These are phyloP conservation scores for Tretioscincus oriximinensis DNA, from an alignment of 2,113 vertebrate species.

Conservation along the genomic window DNA sequence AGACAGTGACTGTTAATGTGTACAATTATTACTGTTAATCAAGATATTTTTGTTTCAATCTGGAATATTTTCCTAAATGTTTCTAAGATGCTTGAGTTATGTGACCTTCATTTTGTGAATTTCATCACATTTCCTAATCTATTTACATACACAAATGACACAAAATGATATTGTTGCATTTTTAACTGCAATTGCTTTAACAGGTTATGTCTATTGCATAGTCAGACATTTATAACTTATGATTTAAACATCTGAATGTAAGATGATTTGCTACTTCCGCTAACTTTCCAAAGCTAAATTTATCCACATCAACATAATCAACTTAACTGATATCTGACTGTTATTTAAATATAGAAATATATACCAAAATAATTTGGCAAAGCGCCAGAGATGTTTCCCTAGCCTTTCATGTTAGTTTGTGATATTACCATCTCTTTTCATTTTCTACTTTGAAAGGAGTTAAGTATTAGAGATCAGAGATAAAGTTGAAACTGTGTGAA, in stretches of 20 bases:
- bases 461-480: too few species aligned
- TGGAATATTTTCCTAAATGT: not conserved
- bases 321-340: slow-evolving; percentile 20
- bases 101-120: not conserved
- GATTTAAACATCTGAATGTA: not conserved
- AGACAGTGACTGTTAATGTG: not conserved
- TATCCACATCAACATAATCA: not conserved
- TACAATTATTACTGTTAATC: not conserved
- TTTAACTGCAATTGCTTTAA: slow-evolving; percentile 11
- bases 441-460: too few species aligned
- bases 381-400: slow-evolving; percentile 27
- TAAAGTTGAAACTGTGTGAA: too few species aligned
- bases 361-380: slow-evolving; percentile 9
- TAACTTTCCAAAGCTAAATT: not conserved
- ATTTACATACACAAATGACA: slow-evolving; percentile 14
- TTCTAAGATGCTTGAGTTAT: not conserved
- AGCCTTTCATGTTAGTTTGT: not conserved
- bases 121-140: not conserved
- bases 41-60: not conserved
- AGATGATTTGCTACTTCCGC: not conserved
- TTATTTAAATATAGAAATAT: slow-evolving; percentile 15
- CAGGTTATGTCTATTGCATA: not conserved
- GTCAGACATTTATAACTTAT: slow-evolving; percentile 15
- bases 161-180: not conserved
- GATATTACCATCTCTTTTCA: not conserved